A percentile compares a stretch with the other conserved stretches of the same genome.
These are phyloP conservation scores for Sorex maritimensis DNA, from an alignment of 2,797 vertebrate species.

Conservation along the genomic window DNA sequence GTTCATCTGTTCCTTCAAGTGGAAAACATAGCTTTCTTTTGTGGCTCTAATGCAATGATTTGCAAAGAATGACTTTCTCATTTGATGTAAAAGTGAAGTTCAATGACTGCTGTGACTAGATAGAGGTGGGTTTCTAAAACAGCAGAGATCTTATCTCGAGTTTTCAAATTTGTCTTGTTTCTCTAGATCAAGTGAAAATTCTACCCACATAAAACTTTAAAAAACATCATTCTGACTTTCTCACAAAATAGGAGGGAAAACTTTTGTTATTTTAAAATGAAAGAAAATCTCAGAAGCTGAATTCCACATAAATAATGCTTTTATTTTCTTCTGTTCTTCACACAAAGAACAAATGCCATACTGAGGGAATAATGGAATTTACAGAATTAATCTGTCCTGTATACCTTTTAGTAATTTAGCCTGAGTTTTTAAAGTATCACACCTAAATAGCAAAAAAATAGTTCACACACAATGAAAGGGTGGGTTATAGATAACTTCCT, in stretches of 20 bases:
- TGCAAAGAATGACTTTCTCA: constrained; percentile 14
- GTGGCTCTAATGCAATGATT: constrained; percentile 15
- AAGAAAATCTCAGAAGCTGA: constrained; percentile 52
- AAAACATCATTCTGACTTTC: not conserved
- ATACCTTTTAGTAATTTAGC: constrained; percentile 27
- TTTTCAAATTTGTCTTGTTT: constrained; percentile 58
- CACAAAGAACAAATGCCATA: constrained; percentile 47
- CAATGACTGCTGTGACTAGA: not conserved
- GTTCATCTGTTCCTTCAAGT: not conserved
- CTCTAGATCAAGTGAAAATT: constrained; percentile 51
- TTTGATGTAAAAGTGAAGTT: constrained; percentile 42
- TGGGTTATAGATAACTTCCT: constrained; percentile 59
- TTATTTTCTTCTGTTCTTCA: constrained; percentile 67
- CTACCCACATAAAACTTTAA: not conserved
- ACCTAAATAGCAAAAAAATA: constrained; percentile 57
- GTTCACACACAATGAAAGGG: constrained; percentile 34
- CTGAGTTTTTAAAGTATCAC: constrained; percentile 46
- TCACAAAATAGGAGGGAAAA: constrained; percentile 12
- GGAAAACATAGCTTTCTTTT: constrained; percentile 11
- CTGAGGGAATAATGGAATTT: not conserved
- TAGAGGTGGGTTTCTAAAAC: not conserved
- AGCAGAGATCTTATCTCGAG: not conserved
- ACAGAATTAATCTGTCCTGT: constrained; percentile 8
- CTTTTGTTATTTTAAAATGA: constrained; percentile 52
- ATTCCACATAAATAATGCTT: constrained; percentile 30